These are phyloP conservation scores for Eumacrocentrus americanus DNA, from an alignment of 2,888 invertebrate species.

Conservation along the genomic window DNA sequence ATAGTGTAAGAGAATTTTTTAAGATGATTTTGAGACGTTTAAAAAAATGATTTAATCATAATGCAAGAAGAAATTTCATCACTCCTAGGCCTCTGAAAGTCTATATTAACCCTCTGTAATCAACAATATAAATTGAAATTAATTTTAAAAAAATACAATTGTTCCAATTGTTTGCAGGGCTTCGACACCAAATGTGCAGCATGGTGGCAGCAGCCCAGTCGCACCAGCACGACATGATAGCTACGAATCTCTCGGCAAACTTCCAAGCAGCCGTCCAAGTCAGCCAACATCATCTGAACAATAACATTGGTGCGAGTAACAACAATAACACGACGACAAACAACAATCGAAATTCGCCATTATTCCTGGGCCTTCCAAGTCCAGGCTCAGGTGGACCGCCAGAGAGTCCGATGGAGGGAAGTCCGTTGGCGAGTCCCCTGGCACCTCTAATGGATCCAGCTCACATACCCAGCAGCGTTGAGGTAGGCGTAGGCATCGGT, in stretches of 20 bases:
- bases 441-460: slow-evolving; percentile 72
- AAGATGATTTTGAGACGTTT: too few relatives aligned
- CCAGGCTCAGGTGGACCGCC: slow-evolving; percentile 61
- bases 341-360: slow-evolving; percentile 56
- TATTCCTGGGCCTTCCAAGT: slow-evolving; percentile 65
- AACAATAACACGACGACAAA: slow-evolving; percentile 55
- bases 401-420: slow-evolving; percentile 67
- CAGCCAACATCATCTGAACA: slow-evolving; percentile 55
- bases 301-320: slow-evolving; percentile 48
- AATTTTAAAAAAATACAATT: background rate
- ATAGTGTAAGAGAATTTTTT: too few relatives aligned
- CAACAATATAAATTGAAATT: background rate
- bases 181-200: slow-evolving; percentile 86
- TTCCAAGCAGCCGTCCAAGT: slow-evolving; percentile 63
- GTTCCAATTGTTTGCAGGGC: slow-evolving; percentile 56
- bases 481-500: slow-evolving; percentile 65
- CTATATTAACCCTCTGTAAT: too few relatives aligned
- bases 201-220: slow-evolving; percentile 72
- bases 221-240: slow-evolving; percentile 64
- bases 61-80: too few relatives aligned
- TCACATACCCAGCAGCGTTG: slow-evolving; percentile 63
- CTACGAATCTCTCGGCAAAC: slow-evolving; percentile 62
- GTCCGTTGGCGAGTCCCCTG: slow-evolving; percentile 68
- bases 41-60: too few relatives aligned
- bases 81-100: too few relatives aligned